Conservation (phyloP, 2,888 invertebrate genomes). For the Plutella xylostella region DNA sequence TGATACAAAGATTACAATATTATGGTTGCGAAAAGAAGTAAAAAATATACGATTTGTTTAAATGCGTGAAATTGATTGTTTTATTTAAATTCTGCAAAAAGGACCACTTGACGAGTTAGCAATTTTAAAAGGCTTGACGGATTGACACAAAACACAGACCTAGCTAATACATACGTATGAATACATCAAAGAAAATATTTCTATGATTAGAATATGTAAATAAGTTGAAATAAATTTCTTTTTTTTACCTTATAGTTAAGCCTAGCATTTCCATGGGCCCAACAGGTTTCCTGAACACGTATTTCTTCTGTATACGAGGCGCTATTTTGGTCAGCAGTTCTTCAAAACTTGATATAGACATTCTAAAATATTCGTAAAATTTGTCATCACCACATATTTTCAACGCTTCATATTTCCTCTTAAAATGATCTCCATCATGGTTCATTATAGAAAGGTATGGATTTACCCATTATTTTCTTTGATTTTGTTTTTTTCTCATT, state of each 20-base stretch:
- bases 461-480: conserved; percentile 14
- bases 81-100: too few relatives aligned
- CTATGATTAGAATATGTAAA: not conserved
- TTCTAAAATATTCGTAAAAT: conserved; percentile 5
- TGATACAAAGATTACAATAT: too few relatives aligned
- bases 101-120: too few relatives aligned
- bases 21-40: too few relatives aligned
- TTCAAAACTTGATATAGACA: conserved; percentile 20
- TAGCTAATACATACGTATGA: conserved; percentile 9
- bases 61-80: too few relatives aligned
- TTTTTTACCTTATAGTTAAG: conserved; percentile 10
- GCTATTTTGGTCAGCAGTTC: conserved; percentile 17
- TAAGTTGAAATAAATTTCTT: not conserved
- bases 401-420: conserved; percentile 17
- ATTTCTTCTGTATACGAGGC: conserved; percentile 19
- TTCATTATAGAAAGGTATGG: conserved; percentile 11
- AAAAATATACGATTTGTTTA: too few relatives aligned
- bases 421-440: conserved; percentile 17
- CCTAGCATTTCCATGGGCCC: conserved; percentile 13
- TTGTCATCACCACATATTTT: conserved; percentile 11
- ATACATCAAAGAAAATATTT: too few relatives aligned
- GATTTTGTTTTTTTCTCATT: conserved; percentile 14
- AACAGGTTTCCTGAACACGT: conserved; percentile 20
- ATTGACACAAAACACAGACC: too few relatives aligned
- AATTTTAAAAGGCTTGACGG: too few relatives aligned